Percentiles rank a stretch among this genome's conserved stretches.
phyloP scores from a whole-genome alignment of 2,113 vertebrate species.

The Rhea pennata region DNA sequence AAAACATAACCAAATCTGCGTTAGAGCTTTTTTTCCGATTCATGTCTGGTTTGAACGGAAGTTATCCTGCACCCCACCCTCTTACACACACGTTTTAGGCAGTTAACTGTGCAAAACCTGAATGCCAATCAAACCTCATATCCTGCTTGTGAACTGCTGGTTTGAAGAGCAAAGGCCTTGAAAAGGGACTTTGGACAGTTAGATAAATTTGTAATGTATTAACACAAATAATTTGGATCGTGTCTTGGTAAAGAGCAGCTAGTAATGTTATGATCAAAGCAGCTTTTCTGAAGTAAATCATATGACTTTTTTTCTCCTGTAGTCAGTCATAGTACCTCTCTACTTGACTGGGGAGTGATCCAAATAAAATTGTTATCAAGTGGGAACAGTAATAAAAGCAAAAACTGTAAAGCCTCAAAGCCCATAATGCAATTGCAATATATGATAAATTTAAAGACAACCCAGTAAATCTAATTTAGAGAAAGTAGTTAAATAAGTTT shows the following conservation, averaged over 20 bases:
- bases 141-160: neutral
- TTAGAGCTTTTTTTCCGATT: neutral
- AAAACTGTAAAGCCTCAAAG: slow-evolving; percentile 19
- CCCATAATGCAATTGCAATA: neutral
- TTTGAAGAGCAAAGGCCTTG: neutral
- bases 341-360: neutral
- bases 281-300: neutral
- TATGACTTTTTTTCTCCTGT: neutral
- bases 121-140: neutral
- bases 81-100: neutral
- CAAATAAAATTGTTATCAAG: neutral
- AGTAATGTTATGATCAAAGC: neutral
- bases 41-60: neutral
- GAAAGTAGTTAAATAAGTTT: neutral
- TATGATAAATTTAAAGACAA: neutral
- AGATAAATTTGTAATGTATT: neutral
- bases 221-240: neutral
- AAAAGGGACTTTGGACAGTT: neutral
- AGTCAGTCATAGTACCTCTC: neutral
- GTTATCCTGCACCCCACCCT: neutral
- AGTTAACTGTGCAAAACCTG: neutral
- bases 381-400: neutral
- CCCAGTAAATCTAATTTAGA: neutral
- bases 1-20: neutral
- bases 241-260: neutral